These are phyloP conservation scores for Tenthredo mesomela DNA, from an alignment of 2,888 invertebrate species.

Conservation along the genomic window DNA sequence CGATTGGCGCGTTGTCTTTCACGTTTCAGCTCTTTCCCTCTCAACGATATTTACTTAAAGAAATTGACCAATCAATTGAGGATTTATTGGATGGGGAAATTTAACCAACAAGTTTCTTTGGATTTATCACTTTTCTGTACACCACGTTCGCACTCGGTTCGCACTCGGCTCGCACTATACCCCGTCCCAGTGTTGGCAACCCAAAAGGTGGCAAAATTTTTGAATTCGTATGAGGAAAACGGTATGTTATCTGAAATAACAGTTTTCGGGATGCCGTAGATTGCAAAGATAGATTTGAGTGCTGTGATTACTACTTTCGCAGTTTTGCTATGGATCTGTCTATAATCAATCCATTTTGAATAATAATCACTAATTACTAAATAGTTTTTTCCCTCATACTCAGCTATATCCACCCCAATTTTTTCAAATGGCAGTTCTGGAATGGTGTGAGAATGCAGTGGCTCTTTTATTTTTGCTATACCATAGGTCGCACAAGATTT, in stretches of 20 bases:
- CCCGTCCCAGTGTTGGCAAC: no score
- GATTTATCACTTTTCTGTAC: no score
- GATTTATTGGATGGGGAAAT: no score
- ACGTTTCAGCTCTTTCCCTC: no score
- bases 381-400: slow-evolving; percentile 33
- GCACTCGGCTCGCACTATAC: no score
- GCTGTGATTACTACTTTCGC: slow-evolving; percentile 21
- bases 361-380: slow-evolving; percentile 53
- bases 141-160: no score
- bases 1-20: no score
- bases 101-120: no score
- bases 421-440: slow-evolving; percentile 47
- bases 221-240: slow-evolving; percentile 20
- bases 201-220: slow-evolving; percentile 31
- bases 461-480: slow-evolving; percentile 32
- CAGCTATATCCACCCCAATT: slow-evolving; percentile 34
- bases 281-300: slow-evolving; percentile 22
- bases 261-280: slow-evolving; percentile 48
- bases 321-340: slow-evolving; percentile 35
- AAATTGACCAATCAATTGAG: no score
- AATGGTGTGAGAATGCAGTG: slow-evolving; percentile 42
- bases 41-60: no score
- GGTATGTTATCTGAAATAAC: slow-evolving; percentile 54
- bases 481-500: background rate
- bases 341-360: slow-evolving; percentile 53